A percentile compares a stretch with the other conserved stretches of the same genome.
Evolutionary conservation across 2,888 invertebrate genomes (phyloP).

Genomic region (Trilocha varians): DNA sequence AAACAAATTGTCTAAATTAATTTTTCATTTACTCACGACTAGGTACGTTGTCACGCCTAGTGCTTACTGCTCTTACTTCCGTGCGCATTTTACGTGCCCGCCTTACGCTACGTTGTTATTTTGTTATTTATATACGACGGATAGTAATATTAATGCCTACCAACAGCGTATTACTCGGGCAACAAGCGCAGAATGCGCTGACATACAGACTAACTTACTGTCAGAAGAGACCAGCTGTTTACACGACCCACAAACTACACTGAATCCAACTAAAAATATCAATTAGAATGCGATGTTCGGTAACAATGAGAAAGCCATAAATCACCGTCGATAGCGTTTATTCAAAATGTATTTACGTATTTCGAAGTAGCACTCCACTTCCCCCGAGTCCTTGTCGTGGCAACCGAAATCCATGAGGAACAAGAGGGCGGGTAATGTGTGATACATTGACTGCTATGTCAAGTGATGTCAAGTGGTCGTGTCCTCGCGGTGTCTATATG

Average conservation of each 20-base stretch:
- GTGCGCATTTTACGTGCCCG: conserved; percentile 40
- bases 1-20: conserved; percentile 17
- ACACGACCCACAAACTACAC: conserved; percentile 67
- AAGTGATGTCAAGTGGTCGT: conserved; percentile 42
- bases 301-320: conserved; percentile 55
- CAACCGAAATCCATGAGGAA: conserved; percentile 76
- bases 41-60: conserved; percentile 60
- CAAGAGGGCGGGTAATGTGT: conserved; percentile 29
- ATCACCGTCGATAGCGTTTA: conserved; percentile 49
- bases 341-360: conserved; percentile 74
- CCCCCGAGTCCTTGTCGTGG: conserved; percentile 77
- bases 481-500: conserved; percentile 59
- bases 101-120: conserved; percentile 18
- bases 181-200: conserved; percentile 57
- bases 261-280: conserved; percentile 70
- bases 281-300: conserved; percentile 64
- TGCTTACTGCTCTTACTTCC: conserved; percentile 48
- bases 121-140: conserved; percentile 22
- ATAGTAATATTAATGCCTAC: conserved; percentile 33
- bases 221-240: conserved; percentile 61
- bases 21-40: conserved; percentile 55
- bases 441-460: conserved; percentile 44
- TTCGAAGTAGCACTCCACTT: conserved; percentile 80
- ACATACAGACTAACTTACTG: conserved; percentile 56
- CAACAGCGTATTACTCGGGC: conserved; percentile 46